Conservation (phyloP, 2,797 vertebrate species). For the Hydrocynus forskahlii region DNA sequence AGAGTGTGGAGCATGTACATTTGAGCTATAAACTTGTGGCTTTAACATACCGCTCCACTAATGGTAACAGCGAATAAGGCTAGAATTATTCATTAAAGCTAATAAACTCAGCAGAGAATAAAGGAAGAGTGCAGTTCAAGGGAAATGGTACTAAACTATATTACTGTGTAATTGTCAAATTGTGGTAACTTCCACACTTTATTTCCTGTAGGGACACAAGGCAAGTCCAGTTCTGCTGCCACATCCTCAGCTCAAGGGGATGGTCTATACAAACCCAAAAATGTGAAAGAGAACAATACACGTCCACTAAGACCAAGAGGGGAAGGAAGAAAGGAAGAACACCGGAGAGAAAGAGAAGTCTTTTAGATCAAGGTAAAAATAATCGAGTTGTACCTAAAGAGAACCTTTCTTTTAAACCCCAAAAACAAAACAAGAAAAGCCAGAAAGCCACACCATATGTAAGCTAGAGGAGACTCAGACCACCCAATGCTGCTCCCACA, state of each 20-base stretch:
- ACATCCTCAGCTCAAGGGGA: conserved; percentile 28
- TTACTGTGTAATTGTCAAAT: conserved; percentile 21
- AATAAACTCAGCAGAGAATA: not conserved
- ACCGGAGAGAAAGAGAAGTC: conserved; percentile 32
- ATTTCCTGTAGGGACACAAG: conserved; percentile 23
- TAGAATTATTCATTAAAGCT: not conserved
- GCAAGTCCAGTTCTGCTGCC: not conserved
- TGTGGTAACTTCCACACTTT: conserved; percentile 24
- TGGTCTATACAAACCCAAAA: conserved; percentile 12
- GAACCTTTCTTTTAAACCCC: conserved; percentile 80
- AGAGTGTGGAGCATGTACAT: conserved; percentile 21
- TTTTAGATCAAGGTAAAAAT: conserved; percentile 74
- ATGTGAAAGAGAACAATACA: conserved; percentile 35
- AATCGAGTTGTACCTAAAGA: conserved; percentile 80
- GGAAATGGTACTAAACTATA: conserved; percentile 31
- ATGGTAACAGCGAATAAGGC: conserved; percentile 27
- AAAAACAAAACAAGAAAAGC: conserved; percentile 81
- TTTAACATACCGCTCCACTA: conserved; percentile 36
- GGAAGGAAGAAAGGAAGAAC: conserved; percentile 25
- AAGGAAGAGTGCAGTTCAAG: conserved; percentile 2
- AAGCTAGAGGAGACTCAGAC: conserved; percentile 79
- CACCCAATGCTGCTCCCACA: conserved; percentile 79
- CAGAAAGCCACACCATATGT: conserved; percentile 80
- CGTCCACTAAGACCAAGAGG: conserved; percentile 9
- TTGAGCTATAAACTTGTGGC: conserved; percentile 44